These are phyloP conservation scores for Brachypteracias leptosomus DNA, from an alignment of 2,113 vertebrate genomes.

Conservation along the genomic window DNA sequence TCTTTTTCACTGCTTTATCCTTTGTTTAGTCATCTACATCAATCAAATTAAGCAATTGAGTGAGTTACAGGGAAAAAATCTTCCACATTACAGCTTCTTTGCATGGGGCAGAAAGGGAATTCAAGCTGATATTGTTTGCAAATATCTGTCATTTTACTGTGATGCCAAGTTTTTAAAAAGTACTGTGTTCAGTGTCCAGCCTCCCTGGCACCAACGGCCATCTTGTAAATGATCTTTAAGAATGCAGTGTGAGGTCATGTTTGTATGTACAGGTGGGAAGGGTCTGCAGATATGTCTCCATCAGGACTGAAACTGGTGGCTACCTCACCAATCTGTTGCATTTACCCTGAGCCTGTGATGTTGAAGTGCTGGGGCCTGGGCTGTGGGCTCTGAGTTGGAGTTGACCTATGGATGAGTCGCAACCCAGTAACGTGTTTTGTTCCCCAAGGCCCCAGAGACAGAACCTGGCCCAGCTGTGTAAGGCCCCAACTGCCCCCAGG, in stretches of 20 bases:
- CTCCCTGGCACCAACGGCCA: neutral
- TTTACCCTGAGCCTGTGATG: neutral
- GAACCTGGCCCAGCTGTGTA: too few species aligned
- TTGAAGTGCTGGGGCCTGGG: too few species aligned
- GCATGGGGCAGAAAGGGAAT: neutral
- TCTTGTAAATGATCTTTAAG: neutral
- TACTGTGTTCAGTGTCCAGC: neutral
- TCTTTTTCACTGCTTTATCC: neutral
- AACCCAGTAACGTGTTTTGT: too few species aligned
- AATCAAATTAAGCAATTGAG: constrained; percentile 15
- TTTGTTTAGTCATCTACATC: neutral
- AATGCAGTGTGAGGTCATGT: neutral
- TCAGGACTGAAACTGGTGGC: neutral
- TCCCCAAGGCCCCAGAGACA: too few species aligned
- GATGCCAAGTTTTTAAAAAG: neutral
- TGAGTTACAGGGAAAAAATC: neutral
- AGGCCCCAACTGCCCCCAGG: too few species aligned
- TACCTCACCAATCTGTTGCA: neutral
- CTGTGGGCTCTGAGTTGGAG: too few species aligned
- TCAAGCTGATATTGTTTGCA: neutral
- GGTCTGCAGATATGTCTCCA: neutral
- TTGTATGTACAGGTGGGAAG: neutral
- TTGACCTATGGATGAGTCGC: too few species aligned
- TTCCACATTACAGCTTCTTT: neutral
- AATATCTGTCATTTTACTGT: neutral